Evolutionary conservation across 2,797 vertebrate species (phyloP), one percentile per base, ranked within the genome.

Genomic region (Gastrophryne carolinensis): DNA sequence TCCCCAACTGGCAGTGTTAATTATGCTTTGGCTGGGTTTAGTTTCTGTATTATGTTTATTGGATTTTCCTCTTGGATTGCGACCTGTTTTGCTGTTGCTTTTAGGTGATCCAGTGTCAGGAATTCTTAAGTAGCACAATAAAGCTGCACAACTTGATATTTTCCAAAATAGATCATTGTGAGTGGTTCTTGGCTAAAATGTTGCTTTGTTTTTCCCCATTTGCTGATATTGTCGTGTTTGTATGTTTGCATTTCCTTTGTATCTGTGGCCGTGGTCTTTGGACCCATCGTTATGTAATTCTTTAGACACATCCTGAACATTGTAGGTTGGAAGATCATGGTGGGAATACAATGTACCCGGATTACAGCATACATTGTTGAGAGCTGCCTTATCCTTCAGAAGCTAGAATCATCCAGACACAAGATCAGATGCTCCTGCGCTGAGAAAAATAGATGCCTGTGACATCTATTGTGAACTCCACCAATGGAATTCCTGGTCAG

Each of bases 21-120:
- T n/a, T n/a, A n/a, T n/a, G n/a, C n/a, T n/a, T n/a, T n/a, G n/a
- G n/a, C n/a, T n/a, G n/a, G n/a, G n/a, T n/a, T n/a, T n/a, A n/a
- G n/a, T 56, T 57, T 75, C 68, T 75, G 61, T 54, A 62, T 75
- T 69, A 47, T 69, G 67, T 76, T 44, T 76, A 73, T 76, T 70
- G 62, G 47, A 76, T 54, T 70, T 76, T 70, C 58, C 66, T 66
- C 57, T 62, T 64, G 30, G 62, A 65, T 29, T 24, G 56, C 54
- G 68, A 54, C 24, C 61, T 57, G 27, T 52, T 44, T 61, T 58
- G 19, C 49, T 70, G 24, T 34, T 39, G 32, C 49, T 56, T 34
- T 49, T 75, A 67, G 35, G 66, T 24, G 57, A 60, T 75, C 64
- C 63, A 44, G 26, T 70, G 49, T 44, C 47, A 56, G 44, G 34